These are phyloP conservation scores for Drosophila ficusphila DNA, from an alignment of 1,140 invertebrate genomes.

Conservation along the genomic window DNA sequence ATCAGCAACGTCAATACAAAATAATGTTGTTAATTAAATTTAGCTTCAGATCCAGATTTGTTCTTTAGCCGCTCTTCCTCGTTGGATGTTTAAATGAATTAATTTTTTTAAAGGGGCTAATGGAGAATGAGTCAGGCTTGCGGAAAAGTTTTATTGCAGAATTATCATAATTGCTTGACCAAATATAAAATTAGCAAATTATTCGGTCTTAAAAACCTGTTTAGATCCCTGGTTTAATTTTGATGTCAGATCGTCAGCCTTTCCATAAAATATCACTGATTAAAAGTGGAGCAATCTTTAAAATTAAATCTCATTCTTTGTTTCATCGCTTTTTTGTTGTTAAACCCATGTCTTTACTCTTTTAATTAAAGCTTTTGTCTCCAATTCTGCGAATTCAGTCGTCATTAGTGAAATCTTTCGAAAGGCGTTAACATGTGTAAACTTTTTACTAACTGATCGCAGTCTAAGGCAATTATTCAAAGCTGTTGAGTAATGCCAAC, in stretches of 20 bases:
- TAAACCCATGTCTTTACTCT: neutral
- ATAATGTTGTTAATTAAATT: slow-evolving; percentile 49
- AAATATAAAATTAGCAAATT: neutral
- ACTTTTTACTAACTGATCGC: slow-evolving; percentile 8
- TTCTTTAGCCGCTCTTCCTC: slow-evolving; percentile 21
- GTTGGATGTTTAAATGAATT: slow-evolving; percentile 18
- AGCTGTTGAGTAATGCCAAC: slow-evolving; percentile 46
- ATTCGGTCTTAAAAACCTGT: neutral
- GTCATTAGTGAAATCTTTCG: neutral
- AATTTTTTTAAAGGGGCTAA: slow-evolving; percentile 22
- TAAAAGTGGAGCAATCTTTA: neutral
- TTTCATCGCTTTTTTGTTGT: neutral
- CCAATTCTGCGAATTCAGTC: neutral
- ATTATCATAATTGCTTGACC: slow-evolving; percentile 4
- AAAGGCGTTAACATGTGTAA: neutral
- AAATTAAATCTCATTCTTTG: neutral
- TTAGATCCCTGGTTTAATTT: neutral
- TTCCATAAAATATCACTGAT: neutral
- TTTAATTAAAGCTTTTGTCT: neutral
- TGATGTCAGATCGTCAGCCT: no score
- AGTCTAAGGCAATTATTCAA: slow-evolving; percentile 3
- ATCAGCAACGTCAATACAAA: slow-evolving; percentile 34
- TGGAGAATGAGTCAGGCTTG: slow-evolving; percentile 12
- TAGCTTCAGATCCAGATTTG: slow-evolving; percentile 19
- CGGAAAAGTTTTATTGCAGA: slow-evolving; percentile 6